These are phyloP conservation scores for Lasioglossum vierecki DNA, from an alignment of 2,888 invertebrate genomes.

Conservation along the genomic window DNA sequence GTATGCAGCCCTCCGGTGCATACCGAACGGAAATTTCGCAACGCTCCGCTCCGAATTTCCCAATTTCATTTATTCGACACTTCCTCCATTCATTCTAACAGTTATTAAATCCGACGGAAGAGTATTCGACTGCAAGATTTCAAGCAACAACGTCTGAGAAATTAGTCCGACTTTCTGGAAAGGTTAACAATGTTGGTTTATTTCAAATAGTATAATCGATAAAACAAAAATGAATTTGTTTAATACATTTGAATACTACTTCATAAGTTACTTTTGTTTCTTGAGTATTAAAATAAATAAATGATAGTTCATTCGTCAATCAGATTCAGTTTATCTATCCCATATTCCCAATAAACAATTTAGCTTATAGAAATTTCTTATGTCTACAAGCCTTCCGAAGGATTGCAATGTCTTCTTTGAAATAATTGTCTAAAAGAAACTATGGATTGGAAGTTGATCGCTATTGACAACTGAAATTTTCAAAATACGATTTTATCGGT, in stretches of 20 bases:
- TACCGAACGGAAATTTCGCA: constrained; percentile 28
- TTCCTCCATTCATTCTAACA: neutral
- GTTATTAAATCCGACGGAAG: too few species aligned
- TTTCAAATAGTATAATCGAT: too few species aligned
- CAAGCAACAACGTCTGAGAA: neutral
- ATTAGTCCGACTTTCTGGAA: neutral
- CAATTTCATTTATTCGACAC: neutral
- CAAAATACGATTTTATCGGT: too few species aligned
- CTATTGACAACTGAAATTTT: too few species aligned
- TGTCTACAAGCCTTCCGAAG: neutral
- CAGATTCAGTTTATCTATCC: too few species aligned
- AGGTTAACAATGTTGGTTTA: neutral
- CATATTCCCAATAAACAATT: neutral
- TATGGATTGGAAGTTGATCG: neutral
- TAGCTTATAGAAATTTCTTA: neutral
- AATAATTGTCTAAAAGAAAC: neutral
- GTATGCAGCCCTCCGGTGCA: constrained; percentile 47
- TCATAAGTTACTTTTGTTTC: too few species aligned
- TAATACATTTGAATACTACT: too few species aligned
- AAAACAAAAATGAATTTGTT: too few species aligned
- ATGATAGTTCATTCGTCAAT: too few species aligned
- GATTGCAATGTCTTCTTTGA: neutral
- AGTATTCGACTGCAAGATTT: neutral
- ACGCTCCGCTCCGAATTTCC: neutral
- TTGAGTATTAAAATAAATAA: too few species aligned